Evolutionary conservation across 2,797 vertebrate genomes (phyloP).

Genomic region (Morus bassanus): DNA sequence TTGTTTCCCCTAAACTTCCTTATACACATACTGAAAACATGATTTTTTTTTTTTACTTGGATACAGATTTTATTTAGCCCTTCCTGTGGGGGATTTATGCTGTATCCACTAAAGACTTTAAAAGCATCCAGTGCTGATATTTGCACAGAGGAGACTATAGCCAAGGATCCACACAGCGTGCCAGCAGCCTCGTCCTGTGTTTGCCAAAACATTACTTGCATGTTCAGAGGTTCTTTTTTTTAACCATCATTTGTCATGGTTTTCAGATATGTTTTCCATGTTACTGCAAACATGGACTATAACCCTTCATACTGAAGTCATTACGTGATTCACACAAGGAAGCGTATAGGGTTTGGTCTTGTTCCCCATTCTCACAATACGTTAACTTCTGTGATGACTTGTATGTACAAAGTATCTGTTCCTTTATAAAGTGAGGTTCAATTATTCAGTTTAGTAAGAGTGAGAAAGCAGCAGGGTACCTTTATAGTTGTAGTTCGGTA

Average conservation of each 20-base stretch:
- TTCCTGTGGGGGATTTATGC: background rate
- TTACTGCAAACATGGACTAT: background rate
- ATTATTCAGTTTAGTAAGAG: background rate
- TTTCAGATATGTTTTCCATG: background rate
- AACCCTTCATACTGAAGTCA: background rate
- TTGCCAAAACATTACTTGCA: background rate
- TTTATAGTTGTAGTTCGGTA: background rate
- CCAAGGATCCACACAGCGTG: background rate
- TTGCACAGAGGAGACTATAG: background rate
- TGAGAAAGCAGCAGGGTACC: background rate
- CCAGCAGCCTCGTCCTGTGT: background rate
- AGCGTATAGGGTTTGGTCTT: accelerated
- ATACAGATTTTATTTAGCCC: background rate
- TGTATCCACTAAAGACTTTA: background rate
- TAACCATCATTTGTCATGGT: background rate
- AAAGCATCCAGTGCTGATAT: background rate
- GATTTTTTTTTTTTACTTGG: background rate
- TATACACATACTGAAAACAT: accelerated
- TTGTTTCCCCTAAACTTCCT: background rate
- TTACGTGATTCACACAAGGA: background rate
- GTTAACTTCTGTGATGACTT: background rate
- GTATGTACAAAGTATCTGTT: background rate
- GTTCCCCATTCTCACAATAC: background rate
- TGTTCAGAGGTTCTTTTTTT: background rate
- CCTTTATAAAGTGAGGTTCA: background rate